These are phyloP conservation scores for Copsychus sechellarum DNA, from an alignment of 2,113 vertebrate species.

Conservation along the genomic window DNA sequence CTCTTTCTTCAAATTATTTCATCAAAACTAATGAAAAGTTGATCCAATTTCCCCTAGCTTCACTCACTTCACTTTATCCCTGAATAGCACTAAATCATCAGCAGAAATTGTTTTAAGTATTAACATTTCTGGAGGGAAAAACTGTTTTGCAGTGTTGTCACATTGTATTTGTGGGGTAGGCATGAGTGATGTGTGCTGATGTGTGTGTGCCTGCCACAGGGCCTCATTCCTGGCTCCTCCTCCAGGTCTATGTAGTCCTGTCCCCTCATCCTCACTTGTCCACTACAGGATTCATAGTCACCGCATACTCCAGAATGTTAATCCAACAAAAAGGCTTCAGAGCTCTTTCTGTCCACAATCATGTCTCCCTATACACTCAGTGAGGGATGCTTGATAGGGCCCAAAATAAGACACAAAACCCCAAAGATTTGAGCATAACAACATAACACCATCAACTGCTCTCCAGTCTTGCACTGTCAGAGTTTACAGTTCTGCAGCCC, in stretches of 20 bases:
- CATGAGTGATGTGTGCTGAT: background rate
- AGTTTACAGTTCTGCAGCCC: background rate
- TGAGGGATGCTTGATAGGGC: background rate
- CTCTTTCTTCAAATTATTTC: background rate
- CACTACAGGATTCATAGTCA: background rate
- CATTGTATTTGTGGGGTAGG: accelerated
- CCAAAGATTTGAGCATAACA: background rate
- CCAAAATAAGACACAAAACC: background rate
- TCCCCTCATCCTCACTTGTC: background rate
- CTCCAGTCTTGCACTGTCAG: background rate
- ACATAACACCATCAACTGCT: background rate
- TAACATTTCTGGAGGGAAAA: background rate
- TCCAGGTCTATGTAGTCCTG: background rate
- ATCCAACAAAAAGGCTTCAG: background rate
- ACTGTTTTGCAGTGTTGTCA: background rate
- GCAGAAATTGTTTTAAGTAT: background rate
- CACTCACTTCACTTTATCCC: background rate
- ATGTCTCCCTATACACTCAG: background rate
- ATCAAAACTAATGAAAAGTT: constrained; percentile 8
- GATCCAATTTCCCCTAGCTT: background rate
- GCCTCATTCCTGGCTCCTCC: background rate
- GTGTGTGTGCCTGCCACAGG: accelerated
- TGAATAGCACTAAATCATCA: background rate
- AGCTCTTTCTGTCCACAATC: background rate
- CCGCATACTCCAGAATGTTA: accelerated